phyloP scores from a whole-genome alignment of 2,888 invertebrate species.

The Homarus gammarus region DNA sequence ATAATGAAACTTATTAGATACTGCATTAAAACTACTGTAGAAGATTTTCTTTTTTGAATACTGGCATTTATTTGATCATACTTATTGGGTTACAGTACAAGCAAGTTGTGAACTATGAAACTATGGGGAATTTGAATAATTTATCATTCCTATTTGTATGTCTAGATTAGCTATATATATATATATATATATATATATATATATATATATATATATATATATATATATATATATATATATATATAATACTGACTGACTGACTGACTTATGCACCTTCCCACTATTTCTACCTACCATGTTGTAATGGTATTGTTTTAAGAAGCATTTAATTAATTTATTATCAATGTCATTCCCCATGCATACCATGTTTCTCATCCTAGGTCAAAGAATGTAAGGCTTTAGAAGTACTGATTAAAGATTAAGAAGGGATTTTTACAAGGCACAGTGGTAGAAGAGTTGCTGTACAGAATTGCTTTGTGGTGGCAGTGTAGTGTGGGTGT shows the following conservation, averaged over 20 bases:
- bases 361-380: slow-evolving; percentile 47
- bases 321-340: slow-evolving; percentile 36
- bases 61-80: too few species aligned
- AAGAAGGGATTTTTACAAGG: slow-evolving; percentile 50
- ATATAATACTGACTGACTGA: neutral
- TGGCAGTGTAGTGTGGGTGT: slow-evolving; percentile 65
- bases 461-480: slow-evolving; percentile 63
- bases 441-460: slow-evolving; percentile 46
- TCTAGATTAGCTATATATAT: neutral
- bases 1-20: too few species aligned
- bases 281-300: slow-evolving; percentile 34
- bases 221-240: slow-evolving; percentile 46
- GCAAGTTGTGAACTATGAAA: too few species aligned
- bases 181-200: slow-evolving; percentile 22
- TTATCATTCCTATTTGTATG: neutral
- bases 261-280: slow-evolving; percentile 25
- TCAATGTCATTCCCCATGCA: slow-evolving; percentile 44
- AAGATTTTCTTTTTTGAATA: too few species aligned
- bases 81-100: too few species aligned
- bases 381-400: slow-evolving; percentile 60
- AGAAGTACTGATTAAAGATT: slow-evolving; percentile 52
- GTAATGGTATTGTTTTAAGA: slow-evolving; percentile 31
- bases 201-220: slow-evolving; percentile 54
- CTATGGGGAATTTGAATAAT: neutral
- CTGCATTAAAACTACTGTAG: too few species aligned